Evolutionary conservation across 2,797 vertebrate species (phyloP), one percentile per base, ranked within the genome.

Genomic region (Naso thynnoides): DNA sequence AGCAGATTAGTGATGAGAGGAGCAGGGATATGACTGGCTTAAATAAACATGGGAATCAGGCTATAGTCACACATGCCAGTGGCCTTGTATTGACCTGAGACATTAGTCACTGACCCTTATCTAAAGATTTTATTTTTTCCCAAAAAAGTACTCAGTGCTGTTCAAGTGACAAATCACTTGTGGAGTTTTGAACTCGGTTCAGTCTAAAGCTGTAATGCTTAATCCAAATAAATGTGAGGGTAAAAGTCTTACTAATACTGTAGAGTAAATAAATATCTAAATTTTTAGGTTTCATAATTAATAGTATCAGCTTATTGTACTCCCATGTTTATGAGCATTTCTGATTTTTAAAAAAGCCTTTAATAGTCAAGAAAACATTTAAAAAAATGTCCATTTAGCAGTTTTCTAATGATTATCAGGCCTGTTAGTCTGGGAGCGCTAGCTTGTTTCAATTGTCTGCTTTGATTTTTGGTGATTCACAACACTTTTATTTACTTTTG

Each of bases 41-140:
- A 90, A 89, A 89, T 84, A 94, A 95, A 94, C 88, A 92, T 9
- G 19, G 39, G 56, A 86, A 82, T 89, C 75, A 71, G 58, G 41
- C 77, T 87, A 72, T 10, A 58, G 75, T 68, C 78, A 87, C 59
- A 86, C 75, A 89, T 75, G 54, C 60, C 64, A 23, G 50, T 78
- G 80, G 82, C 85, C 82, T 81, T 55, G 59, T 45, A 31, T 23
- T 79, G 88, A 88, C 82, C 81, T 29, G 44, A 64, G 64, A 81
- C 73, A 78, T 88, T 87, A 88, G 82, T 91, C 89, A 87, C 65
- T 53, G 53, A 61, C 57, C 42, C 70, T 86, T 90, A 89, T 93
- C 86, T 83, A 1, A 23, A 76, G 16, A 44, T 15, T 45, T 15
- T 8, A 8, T 54, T 68, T 55, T 26, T 33, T 1, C 4, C 0